phyloP scores from a whole-genome alignment of 2,888 invertebrate species.

The Halocaridina rubra region DNA sequence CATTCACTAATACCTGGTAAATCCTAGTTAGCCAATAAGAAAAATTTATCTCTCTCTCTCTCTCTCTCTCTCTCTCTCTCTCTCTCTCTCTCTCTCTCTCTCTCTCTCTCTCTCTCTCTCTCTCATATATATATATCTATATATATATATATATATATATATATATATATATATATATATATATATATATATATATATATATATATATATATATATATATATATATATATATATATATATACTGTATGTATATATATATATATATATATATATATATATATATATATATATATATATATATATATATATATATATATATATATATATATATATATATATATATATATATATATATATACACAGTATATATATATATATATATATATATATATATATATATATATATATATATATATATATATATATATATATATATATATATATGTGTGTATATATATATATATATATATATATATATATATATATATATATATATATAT shows the following conservation, averaged over 20 bases:
- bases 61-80: conserved; percentile 8
- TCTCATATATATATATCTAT: not conserved
- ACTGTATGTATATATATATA: not conserved
- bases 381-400: not conserved
- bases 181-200: not conserved
- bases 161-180: conserved; percentile 2
- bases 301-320: too few species aligned
- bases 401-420: too few species aligned
- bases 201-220: conserved; percentile 9
- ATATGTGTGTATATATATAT: too few species aligned
- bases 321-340: not conserved
- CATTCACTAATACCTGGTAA: too few species aligned
- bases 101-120: not conserved
- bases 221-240: not conserved
- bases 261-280: not conserved
- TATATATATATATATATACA: not conserved
- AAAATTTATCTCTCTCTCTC: conserved; percentile 5
- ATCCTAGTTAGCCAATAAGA: too few species aligned
- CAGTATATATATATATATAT: not conserved
- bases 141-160: conserved; percentile 19
- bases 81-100: not conserved
- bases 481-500: not conserved
- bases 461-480: too few species aligned
- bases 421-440: too few species aligned
- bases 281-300: too few species aligned